Percentiles rank a stretch among this genome's conserved stretches.
These are phyloP conservation scores for Drosophila auraria DNA, from an alignment of 1,140 invertebrate genomes.

Conservation along the genomic window DNA sequence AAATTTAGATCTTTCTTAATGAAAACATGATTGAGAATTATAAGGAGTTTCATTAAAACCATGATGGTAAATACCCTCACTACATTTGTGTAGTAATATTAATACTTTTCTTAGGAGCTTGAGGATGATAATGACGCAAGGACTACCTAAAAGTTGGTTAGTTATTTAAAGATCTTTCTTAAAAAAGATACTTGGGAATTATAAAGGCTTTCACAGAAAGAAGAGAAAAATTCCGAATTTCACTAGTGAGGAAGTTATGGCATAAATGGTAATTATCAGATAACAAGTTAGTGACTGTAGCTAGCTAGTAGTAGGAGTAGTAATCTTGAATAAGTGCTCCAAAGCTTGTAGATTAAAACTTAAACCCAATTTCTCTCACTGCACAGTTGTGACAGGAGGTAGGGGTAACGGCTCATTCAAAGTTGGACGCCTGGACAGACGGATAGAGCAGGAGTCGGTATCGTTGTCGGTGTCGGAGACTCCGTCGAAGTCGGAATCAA, in stretches of 20 bases:
- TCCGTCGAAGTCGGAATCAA: constrained; percentile 2
- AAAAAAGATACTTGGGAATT: not conserved
- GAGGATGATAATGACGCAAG: no score
- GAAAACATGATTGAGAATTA: no score
- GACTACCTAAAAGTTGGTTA: no score
- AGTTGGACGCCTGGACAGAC: constrained; percentile 43
- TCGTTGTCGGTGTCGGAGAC: not conserved
- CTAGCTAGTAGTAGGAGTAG: no score
- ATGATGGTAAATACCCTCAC: no score
- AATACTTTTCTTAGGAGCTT: no score
- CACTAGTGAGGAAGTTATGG: no score
- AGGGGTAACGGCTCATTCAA: constrained; percentile 62
- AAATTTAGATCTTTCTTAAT: not conserved
- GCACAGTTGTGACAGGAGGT: constrained; percentile 5
- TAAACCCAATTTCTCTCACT: not conserved
- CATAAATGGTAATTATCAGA: not conserved
- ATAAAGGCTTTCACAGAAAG: not conserved
- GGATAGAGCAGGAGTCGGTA: constrained; percentile 18
- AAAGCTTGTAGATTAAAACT: not conserved
- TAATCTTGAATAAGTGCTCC: accelerated
- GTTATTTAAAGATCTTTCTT: not conserved
- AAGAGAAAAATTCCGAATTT: not conserved
- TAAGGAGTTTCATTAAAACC: no score
- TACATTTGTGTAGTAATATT: no score
- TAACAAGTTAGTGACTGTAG: not conserved